Evolutionary conservation across 2,113 vertebrate species (phyloP).

Genomic region (Pelusios castaneus): DNA sequence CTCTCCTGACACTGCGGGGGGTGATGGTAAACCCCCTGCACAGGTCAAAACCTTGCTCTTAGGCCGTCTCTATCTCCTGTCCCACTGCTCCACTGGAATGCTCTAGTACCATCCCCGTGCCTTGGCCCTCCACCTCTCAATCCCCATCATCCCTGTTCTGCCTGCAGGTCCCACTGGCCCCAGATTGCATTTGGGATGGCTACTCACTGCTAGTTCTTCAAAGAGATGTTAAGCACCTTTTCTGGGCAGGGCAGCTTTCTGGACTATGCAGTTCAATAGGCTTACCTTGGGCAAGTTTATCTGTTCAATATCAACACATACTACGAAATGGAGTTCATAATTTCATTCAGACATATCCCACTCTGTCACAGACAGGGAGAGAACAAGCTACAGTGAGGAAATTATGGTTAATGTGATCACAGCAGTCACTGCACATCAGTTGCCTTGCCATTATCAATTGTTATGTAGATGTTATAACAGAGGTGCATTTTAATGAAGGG

Average conservation of each 20-base stretch:
- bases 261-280: conserved; percentile 29
- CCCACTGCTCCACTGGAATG: neutral
- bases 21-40: neutral
- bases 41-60: neutral
- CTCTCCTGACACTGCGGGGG: neutral
- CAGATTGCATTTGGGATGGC: neutral
- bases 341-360: neutral
- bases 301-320: conserved; percentile 44
- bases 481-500: neutral
- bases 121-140: neutral
- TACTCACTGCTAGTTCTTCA: neutral
- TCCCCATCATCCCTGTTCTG: neutral
- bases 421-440: conserved; percentile 20
- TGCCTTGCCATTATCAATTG: conserved; percentile 25
- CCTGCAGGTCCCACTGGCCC: neutral
- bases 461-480: neutral
- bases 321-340: conserved; percentile 43
- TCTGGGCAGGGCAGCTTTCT: conserved; percentile 48
- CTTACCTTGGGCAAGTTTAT: conserved; percentile 44
- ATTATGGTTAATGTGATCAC: neutral
- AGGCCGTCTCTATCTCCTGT: neutral
- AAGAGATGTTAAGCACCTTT: neutral
- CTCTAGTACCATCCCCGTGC: neutral
- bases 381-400: conserved; percentile 63
- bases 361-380: conserved; percentile 62